Evolutionary conservation across 2,113 vertebrate genomes (phyloP).

Genomic region (Neolamprologus tretocephalus): DNA sequence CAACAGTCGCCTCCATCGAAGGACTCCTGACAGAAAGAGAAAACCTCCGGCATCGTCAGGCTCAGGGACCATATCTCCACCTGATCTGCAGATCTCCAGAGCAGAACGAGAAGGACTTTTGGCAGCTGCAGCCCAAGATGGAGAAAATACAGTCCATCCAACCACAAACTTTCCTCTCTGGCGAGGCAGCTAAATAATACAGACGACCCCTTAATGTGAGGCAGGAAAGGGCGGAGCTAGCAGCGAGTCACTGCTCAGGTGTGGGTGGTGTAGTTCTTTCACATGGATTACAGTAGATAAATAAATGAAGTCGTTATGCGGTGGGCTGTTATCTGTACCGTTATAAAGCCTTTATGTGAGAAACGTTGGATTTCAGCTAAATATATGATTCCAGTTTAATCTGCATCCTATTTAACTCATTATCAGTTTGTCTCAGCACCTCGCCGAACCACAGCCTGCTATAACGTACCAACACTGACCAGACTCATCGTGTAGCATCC

Average conservation of each 20-base stretch:
- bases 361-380: accelerated
- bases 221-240: accelerated
- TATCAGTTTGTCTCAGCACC: neutral
- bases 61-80: neutral
- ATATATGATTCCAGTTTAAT: neutral
- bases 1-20: neutral
- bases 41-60: neutral
- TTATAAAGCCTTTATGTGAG: neutral
- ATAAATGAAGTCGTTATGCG: accelerated
- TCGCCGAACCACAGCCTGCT: neutral
- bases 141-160: neutral
- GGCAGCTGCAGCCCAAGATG: neutral
- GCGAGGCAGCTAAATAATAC: neutral
- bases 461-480: neutral
- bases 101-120: neutral
- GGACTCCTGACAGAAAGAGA: accelerated
- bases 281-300: neutral
- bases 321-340: neutral
- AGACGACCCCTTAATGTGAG: neutral
- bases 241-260: neutral
- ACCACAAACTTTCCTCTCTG: accelerated
- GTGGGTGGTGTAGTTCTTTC: neutral
- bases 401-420: neutral
- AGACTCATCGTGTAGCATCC: neutral
- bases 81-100: neutral